Evolutionary conservation across 2,113 vertebrate species (phyloP), one percentile per base, ranked within the genome.

Genomic region (cattle (Bos taurus)): DNA sequence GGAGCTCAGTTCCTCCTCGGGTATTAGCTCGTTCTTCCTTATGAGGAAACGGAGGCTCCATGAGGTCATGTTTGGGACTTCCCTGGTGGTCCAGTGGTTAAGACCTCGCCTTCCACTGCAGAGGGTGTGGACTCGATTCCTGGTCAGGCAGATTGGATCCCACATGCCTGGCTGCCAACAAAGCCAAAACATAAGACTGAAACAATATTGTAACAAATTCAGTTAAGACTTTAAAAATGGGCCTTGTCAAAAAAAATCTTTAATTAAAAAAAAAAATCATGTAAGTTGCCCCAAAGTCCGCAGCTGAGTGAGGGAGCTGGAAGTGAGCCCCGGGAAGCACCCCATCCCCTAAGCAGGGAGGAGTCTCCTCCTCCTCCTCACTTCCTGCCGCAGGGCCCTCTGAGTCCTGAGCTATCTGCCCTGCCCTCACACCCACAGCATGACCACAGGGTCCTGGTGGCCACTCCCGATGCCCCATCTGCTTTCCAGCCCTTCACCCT

Each of bases 401-500:
- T 1, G 33, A n/a, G 30, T 40, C 12, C 33, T 30, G 4, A 4
- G 3, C 36, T 57, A 33, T 16, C 16, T 30, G 40, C 48, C n/a
- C 77, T 7, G 36, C 19, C 43, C 64, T 43, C 7, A 3, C 2
- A 4, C n/a, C 13, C 5, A 0, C 4, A 8, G 43, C n/a, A 14
- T 36, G 16, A 19, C 43, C 46, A 10, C 3, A 3, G 25, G 1
- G 16, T 16, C 50, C 85, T 36, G 15, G 16, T 43, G 43, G 64
- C 46, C 19, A 0, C 25, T 15, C 46, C 77, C 4, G 1, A 23
- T 23, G 60, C 9, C 17, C 23, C 67, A 0, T 33, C 46, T 1
- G 7, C 43, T 56, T 74, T 81, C 92, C 30, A 89, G 28, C 8
- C 4, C 28, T 57, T 25, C 3, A 6, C 40, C 19, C 82, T 88